Evolutionary conservation across 30 jellyfish, hydroid and myxozoan species (phyloP), one percentile per base, ranked within the genome.

Genomic region (Rhopilema esculentum): DNA sequence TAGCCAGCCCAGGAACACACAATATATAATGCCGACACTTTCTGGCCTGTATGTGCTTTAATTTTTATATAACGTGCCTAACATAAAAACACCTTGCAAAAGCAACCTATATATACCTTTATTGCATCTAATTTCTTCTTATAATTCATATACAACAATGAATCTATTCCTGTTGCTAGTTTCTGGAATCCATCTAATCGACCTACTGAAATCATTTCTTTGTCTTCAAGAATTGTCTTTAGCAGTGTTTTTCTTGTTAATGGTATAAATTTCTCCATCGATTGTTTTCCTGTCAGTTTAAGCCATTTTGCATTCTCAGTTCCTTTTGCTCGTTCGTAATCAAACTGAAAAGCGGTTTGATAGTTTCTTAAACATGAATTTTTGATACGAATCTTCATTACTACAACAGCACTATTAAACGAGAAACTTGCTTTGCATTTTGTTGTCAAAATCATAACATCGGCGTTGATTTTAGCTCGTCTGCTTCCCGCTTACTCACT

Each of bases 261-360:
- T 17, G 96, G 91, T 17, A 88, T 70, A 50, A 88, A 88, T 49
- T 40, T 78, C 70, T 69, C 83, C 50, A 63, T 65, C 18, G 90
- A 80, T 48, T 88, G 88, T 19, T 31, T 25, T 23, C 96, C 96
- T 24, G 88, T 69, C 53, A 88, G 76, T 49, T 79, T 76, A 16
- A 78, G 67, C 96, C 96, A 88, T 71, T 72, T 88, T 48, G 85
- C 85, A 30, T 88, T 64, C 69, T 72, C 91, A 0, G 77, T 49
- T 18, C 88, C 88, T 24, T 69, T 71, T 21, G 74, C 67, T 40
- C 96, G 50, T 52, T 88, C 91, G 69, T 88, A 88, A 63, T 88
- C 92, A 70, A 88, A 88, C 49, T 68, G 75, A 48, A 48, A 68
- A 24, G 79, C 57, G 9, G 9, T 40, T 12, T 40, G 6, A 40